These are phyloP conservation scores for Enteromius viviparus DNA, from an alignment of 2,797 vertebrate species.

Conservation along the genomic window DNA sequence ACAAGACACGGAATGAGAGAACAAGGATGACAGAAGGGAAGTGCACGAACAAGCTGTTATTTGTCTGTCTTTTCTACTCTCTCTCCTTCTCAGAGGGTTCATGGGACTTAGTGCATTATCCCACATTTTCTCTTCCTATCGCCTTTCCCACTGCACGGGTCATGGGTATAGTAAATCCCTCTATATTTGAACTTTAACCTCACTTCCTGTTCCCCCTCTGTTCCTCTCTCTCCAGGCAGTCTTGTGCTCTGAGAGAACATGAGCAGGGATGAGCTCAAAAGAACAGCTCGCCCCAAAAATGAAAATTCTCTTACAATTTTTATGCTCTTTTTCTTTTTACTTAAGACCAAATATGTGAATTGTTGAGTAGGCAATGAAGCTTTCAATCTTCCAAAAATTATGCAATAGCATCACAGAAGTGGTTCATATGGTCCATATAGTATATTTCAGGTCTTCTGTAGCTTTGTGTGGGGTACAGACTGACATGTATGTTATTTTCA, in stretches of 20 bases:
- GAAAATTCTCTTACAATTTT: not conserved
- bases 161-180: slow-evolving; percentile 38
- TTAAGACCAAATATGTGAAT: not conserved
- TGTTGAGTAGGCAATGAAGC: too few relatives aligned
- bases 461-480: not conserved
- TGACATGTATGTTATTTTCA: not conserved
- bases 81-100: not conserved
- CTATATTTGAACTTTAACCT: slow-evolving; percentile 52
- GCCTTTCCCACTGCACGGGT: slow-evolving; percentile 28
- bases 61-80: slow-evolving; percentile 6
- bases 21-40: slow-evolving; percentile 14
- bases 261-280: not conserved
- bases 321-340: not conserved
- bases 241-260: not conserved
- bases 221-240: slow-evolving; percentile 22
- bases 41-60: slow-evolving; percentile 27
- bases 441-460: not conserved
- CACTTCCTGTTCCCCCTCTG: slow-evolving; percentile 42
- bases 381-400: not conserved
- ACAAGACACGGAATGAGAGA: slow-evolving; percentile 34
- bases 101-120: slow-evolving; percentile 1
- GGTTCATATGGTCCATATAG: not conserved
- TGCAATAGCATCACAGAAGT: too few relatives aligned
- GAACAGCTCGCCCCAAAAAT: not conserved
- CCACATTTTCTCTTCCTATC: slow-evolving; percentile 57